Evolutionary conservation across 2,888 invertebrate genomes (phyloP).

Genomic region (Heliconius charithonia): DNA sequence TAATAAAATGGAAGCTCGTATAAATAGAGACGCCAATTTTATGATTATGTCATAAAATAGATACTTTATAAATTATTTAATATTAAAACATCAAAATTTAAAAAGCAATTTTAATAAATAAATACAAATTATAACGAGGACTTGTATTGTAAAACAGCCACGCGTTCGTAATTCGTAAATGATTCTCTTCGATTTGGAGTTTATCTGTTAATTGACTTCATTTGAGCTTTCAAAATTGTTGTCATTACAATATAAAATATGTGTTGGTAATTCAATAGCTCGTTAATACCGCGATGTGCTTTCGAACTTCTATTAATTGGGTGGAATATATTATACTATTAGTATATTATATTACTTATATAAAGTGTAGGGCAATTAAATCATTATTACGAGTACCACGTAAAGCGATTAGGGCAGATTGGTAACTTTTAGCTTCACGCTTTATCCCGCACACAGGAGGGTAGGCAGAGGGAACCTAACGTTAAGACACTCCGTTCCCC

Average conservation of each 20-base stretch:
- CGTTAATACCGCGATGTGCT: slow-evolving; percentile 13
- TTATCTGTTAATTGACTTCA: slow-evolving; percentile 13
- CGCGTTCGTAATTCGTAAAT: neutral
- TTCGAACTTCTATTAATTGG: neutral
- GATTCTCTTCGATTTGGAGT: slow-evolving; percentile 16
- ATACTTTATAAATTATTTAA: no score
- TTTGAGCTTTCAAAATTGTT: slow-evolving; percentile 2
- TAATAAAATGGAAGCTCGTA: no score
- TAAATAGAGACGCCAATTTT: no score
- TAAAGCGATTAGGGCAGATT: neutral
- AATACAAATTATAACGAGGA: no score
- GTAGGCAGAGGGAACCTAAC: no score
- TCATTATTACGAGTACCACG: neutral
- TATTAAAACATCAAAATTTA: no score
- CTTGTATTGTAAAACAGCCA: no score
- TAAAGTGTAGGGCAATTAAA: slow-evolving; percentile 9
- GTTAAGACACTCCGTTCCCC: no score
- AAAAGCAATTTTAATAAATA: no score
- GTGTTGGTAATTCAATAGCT: slow-evolving; percentile 18
- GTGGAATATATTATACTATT: neutral
- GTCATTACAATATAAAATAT: slow-evolving; percentile 22
- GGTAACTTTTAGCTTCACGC: neutral
- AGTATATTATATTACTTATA: neutral
- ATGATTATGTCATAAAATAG: no score
- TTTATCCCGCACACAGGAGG: no score